Percentiles rank a stretch among this genome's conserved stretches.
phyloP scores from a whole-genome alignment of 2,113 vertebrate genomes.

The Stigmatopora nigra region DNA sequence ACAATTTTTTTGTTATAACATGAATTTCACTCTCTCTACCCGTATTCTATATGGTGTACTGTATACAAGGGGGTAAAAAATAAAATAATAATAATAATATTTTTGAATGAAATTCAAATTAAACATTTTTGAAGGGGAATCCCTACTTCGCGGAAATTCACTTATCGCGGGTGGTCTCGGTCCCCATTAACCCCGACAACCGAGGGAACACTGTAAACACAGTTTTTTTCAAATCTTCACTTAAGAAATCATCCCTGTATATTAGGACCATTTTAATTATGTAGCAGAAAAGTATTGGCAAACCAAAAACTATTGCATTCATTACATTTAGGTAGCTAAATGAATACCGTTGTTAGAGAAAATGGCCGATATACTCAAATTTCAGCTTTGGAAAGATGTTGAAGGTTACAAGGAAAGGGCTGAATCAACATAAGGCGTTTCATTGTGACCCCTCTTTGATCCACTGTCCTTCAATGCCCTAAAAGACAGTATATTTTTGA shows the following conservation, averaged over 20 bases:
- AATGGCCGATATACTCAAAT: constrained; percentile 57
- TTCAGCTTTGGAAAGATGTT: constrained; percentile 43
- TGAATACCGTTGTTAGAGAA: constrained; percentile 32
- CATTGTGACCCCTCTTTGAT: constrained; percentile 57
- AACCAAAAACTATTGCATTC: background rate
- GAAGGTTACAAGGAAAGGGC: constrained; percentile 55
- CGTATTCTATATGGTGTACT: too few relatives aligned
- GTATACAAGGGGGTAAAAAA: too few relatives aligned
- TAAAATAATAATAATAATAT: too few relatives aligned
- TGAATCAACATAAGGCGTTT: constrained; percentile 63
- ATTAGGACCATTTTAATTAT: background rate
- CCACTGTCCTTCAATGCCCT: constrained; percentile 42
- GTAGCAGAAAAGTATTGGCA: background rate
- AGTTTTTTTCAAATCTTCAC: too few relatives aligned
- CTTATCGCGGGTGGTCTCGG: too few relatives aligned
- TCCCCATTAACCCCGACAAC: too few relatives aligned
- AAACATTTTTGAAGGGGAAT: too few relatives aligned
- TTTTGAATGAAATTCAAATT: too few relatives aligned
- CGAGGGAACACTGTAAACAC: too few relatives aligned
- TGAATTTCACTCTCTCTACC: too few relatives aligned
- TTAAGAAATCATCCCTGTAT: background rate
- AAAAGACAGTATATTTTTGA: constrained; percentile 69
- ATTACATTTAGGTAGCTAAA: constrained; percentile 11
- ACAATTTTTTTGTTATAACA: too few relatives aligned
- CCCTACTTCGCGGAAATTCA: too few relatives aligned